These are phyloP conservation scores for Otus sunia DNA, from an alignment of 2,113 vertebrate genomes.

Conservation along the genomic window DNA sequence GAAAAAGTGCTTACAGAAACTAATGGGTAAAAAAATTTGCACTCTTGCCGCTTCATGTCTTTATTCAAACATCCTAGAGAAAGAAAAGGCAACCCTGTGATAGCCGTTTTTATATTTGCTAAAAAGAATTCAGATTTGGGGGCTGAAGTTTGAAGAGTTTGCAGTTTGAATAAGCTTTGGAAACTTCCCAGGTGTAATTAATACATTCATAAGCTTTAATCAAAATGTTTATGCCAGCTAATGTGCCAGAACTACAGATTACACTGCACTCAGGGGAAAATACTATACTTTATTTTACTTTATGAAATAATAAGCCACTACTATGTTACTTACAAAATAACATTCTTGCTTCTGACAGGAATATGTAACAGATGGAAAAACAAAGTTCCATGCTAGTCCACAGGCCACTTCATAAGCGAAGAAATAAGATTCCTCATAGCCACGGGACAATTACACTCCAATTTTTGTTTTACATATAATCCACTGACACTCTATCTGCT, in stretches of 20 bases:
- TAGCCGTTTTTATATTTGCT: neutral
- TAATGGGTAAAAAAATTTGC: neutral
- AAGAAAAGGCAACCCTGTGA: neutral
- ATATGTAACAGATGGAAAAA: constrained; percentile 34
- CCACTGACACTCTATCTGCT: neutral
- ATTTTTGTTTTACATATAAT: neutral
- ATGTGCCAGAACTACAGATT: constrained; percentile 54
- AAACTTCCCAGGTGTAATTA: constrained; percentile 69
- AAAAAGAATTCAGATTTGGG: neutral
- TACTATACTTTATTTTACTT: constrained; percentile 25
- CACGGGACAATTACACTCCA: neutral
- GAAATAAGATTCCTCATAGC: neutral
- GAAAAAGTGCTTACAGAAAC: neutral
- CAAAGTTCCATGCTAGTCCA: neutral
- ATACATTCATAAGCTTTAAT: constrained; percentile 66
- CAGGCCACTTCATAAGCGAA: neutral
- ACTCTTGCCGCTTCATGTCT: neutral
- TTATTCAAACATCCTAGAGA: neutral
- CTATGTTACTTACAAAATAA: neutral
- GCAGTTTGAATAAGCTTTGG: constrained; percentile 35
- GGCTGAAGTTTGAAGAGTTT: neutral
- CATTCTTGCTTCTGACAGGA: neutral
- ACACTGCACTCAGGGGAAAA: constrained; percentile 6
- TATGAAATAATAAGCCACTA: constrained; percentile 52
- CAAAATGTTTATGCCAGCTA: constrained; percentile 66